phyloP scores from a whole-genome alignment of 2,113 vertebrate species.

The Aplodontia rufa region DNA sequence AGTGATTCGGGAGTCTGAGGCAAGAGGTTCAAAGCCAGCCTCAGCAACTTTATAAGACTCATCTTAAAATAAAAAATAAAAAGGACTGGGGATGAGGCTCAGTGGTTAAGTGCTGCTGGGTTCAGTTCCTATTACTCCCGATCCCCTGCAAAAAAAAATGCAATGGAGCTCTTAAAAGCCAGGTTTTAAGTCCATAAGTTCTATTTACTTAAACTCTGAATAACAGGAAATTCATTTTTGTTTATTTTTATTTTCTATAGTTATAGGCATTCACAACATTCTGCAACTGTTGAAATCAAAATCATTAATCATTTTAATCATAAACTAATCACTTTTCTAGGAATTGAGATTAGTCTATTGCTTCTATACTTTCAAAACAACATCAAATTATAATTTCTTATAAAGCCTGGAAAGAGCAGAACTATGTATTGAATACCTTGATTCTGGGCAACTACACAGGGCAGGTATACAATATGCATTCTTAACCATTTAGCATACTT shows the following conservation, averaged over 20 bases:
- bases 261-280: background rate
- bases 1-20: no score
- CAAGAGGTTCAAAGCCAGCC: no score
- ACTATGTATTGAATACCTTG: background rate
- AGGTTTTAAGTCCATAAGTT: conserved; percentile 37
- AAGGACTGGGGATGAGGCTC: no score
- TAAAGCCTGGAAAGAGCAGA: background rate
- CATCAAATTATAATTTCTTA: background rate
- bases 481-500: background rate
- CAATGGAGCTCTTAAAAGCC: background rate
- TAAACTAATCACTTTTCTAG: background rate
- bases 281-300: background rate
- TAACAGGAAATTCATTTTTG: background rate
- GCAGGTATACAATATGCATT: background rate
- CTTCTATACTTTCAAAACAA: conserved; percentile 30
- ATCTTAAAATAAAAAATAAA: no score
- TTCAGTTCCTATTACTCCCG: no score
- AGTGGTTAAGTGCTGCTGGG: no score
- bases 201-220: background rate
- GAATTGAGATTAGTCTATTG: background rate
- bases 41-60: no score
- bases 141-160: no score
- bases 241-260: background rate
- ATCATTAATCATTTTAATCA: conserved; percentile 2
- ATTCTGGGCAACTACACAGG: background rate